Evolutionary conservation across 2,113 vertebrate genomes (phyloP).

Genomic region (Miniopterus natalensis): DNA sequence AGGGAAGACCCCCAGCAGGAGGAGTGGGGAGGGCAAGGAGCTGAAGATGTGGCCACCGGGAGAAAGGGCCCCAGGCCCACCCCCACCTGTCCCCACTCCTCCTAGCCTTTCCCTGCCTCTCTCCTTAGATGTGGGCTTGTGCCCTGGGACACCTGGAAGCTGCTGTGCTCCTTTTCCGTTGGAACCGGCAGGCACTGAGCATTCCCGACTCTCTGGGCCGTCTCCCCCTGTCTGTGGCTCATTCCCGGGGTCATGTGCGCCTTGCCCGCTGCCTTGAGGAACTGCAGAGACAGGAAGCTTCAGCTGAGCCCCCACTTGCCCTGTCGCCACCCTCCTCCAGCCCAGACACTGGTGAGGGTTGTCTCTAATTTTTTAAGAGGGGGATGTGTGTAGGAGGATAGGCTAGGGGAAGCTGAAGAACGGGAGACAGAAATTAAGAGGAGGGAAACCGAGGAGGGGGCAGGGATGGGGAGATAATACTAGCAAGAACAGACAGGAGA

Average conservation of each 20-base stretch:
- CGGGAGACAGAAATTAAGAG: neutral
- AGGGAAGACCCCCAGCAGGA: neutral
- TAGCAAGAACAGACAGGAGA: neutral
- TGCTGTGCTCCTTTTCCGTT: constrained; percentile 92
- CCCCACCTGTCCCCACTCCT: neutral
- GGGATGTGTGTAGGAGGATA: neutral
- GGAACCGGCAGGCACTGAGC: constrained; percentile 91
- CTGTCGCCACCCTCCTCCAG: constrained; percentile 91
- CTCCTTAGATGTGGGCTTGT: constrained; percentile 94
- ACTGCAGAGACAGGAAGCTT: constrained; percentile 88
- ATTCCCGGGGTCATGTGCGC: constrained; percentile 92
- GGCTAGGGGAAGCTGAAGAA: neutral
- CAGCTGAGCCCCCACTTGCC: constrained; percentile 62
- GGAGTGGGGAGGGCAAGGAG: neutral
- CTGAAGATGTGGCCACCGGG: neutral
- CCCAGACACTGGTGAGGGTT: constrained; percentile 91
- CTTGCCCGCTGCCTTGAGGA: constrained; percentile 92
- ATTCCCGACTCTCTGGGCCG: constrained; percentile 94
- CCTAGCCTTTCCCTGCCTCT: neutral
- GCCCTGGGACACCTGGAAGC: constrained; percentile 93
- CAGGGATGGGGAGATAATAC: neutral
- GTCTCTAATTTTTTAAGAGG: neutral
- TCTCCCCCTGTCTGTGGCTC: constrained; percentile 93
- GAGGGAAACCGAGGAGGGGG: neutral
- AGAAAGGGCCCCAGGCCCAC: neutral